phyloP scores from a whole-genome alignment of 2,113 vertebrate species.

The Mastomys natalensis region DNA sequence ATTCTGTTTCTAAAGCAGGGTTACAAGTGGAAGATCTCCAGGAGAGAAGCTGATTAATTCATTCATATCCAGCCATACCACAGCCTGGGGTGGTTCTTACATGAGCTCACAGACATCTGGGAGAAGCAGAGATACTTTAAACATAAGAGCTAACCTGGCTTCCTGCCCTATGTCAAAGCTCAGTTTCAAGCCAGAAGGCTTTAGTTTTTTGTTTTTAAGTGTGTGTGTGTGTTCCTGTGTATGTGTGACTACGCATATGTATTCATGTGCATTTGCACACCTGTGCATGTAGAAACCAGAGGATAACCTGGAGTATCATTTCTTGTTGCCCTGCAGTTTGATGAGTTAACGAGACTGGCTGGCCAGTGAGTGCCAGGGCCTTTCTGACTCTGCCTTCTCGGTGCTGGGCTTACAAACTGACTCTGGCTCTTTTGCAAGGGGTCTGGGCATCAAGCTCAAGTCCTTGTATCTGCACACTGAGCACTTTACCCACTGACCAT shows the following conservation, averaged over 20 bases:
- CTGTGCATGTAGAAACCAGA: not conserved
- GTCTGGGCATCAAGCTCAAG: not conserved
- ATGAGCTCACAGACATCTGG: conserved; percentile 49
- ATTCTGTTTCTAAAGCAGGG: conserved; percentile 35
- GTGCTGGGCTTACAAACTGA: not conserved
- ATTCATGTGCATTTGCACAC: too few species aligned
- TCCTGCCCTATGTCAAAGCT: not conserved
- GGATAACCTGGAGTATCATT: not conserved
- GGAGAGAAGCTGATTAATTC: conserved; percentile 43
- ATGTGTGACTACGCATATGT: too few species aligned
- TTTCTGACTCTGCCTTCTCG: not conserved
- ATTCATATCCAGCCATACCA: conserved; percentile 35
- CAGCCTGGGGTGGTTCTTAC: conserved; percentile 23
- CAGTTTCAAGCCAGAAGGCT: conserved; percentile 9
- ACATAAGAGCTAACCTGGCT: conserved; percentile 26
- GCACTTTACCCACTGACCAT: not conserved
- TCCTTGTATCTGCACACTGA: not conserved
- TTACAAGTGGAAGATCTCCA: conserved; percentile 32
- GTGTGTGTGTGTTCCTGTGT: not conserved
- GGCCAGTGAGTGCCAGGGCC: not conserved
- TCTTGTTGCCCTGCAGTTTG: not conserved
- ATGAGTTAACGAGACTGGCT: not conserved
- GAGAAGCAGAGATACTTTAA: conserved; percentile 58
- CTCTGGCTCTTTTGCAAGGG: not conserved
- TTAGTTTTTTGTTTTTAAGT: not conserved